Base-by-base conservation (phyloP, 1,140 invertebrate genomes). In the Cylas formicarius region DNA sequence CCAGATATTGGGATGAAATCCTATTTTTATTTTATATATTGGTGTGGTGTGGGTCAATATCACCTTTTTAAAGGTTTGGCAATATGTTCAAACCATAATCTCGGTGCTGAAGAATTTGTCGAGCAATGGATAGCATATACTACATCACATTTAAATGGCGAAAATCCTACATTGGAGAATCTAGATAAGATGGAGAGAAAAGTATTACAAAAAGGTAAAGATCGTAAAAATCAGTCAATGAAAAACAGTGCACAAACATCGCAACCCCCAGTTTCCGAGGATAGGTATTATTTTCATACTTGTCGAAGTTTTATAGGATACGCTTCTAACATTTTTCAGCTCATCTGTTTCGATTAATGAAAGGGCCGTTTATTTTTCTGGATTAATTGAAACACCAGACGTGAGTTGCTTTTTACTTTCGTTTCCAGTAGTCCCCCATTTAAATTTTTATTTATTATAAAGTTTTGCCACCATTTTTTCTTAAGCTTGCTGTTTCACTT, bases 111-210 rank as follows among this genome's bases (percentile, higher is more conserved):
- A 34, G 75, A 77, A 58, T 74, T 80, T 51, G 76, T 74, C 39
- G 77, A 80, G 56, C 70, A 74, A 67, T 82, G 78, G 78, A 73
- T 76, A 67, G 77, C 78, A 9, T 81, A 73, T 50, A 76, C 74
- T 51, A 62, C 78, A 40, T 78, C 77, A 9, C 58, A 76, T 58
- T 64, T 77, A 39, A 68, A 74, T 41, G 74, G 74, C 11, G 72
- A 71, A 0, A 62, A 73, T 18, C 77, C 77, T 13, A 73, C 70
- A 32, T 37, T 72, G 13, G 70, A 73, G 16, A 67, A 71, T 53
- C 65, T 82, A 20, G 65, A 70, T 37, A 63, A 72, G 53, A 70
- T 82, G 53, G 76, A 74, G 51, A 71, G 76, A 49, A 79, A 75
- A 66, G 74, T 78, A 64, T 71, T 78, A 56, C 69, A 70, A 54